Conservation (phyloP, 2,113 vertebrate species). For the Gallinago media region DNA sequence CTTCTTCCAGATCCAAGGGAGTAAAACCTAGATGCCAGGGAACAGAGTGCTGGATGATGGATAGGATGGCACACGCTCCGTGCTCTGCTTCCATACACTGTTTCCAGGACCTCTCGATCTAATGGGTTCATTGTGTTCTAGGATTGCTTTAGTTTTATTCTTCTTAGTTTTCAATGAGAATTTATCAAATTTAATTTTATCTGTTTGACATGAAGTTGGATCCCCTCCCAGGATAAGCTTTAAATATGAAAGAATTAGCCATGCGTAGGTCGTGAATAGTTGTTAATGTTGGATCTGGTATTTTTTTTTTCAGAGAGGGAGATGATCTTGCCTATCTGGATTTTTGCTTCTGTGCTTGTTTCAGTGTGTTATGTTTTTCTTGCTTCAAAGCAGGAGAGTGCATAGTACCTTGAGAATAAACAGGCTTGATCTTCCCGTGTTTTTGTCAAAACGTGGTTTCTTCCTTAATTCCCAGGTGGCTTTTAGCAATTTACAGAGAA, state of each 20-base stretch:
- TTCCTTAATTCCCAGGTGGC: not conserved
- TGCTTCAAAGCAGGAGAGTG: not conserved
- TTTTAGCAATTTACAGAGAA: not conserved
- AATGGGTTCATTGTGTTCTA: not conserved
- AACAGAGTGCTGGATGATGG: fast-evolving
- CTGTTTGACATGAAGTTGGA: not conserved
- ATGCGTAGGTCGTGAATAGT: not conserved
- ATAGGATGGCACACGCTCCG: not conserved
- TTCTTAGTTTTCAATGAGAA: not conserved
- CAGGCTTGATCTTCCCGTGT: not conserved
- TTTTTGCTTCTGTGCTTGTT: not conserved
- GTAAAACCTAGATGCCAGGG: not conserved
- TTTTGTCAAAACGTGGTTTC: not conserved
- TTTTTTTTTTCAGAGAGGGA: not conserved
- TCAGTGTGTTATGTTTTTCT: not conserved
- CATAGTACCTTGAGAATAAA: not conserved
- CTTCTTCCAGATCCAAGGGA: not conserved
- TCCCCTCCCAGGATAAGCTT: not conserved
- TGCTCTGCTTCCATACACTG: not conserved
- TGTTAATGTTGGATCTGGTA: not conserved
- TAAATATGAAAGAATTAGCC: not conserved
- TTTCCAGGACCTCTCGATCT: not conserved
- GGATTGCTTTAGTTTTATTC: not conserved
- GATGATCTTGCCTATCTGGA: not conserved
- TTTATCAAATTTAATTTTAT: not conserved